Base-by-base conservation (phyloP, 1,140 invertebrate genomes). In the Oreohelix idahoensis region DNA sequence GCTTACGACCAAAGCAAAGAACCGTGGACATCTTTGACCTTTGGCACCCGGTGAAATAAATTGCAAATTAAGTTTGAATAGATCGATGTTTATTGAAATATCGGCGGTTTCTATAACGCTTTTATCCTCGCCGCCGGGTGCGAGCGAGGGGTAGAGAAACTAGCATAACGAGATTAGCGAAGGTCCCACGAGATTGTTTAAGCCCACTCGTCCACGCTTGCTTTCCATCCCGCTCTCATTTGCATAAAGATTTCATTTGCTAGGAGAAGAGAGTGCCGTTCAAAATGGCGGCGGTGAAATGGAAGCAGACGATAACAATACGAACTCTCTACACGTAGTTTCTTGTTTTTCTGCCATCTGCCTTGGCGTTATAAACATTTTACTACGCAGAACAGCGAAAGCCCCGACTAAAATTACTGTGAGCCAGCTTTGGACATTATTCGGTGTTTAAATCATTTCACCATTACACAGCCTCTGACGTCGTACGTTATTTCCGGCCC, bases 161-260 rank as follows among this genome's bases (percentile, higher is more conserved):
- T 51, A 11, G 10, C 36, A 45, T 76, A 76, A 76, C 74, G 45
- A 76, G 74, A 76, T 76, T 76, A 76, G 45, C 23, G 74, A 49
- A 51, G 45, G 74, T 1, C n/a, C 49, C 29, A 26, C 29, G 45
- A 11, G 32, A 51, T 45, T 76, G 42, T 51, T 76, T 76, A 45
- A 76, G 42, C 74, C 74, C 45, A 51, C 45, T 49, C 63, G 63
- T 66, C 63, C 29, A 66, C n/a, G 63, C 2, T 66, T 23, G 74
- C 45, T 51, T 29, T 49, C 74, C 42, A 49, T 23, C 5, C 42
- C 29, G 39, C 49, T n/a, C 42, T 76, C 74, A 76, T 76, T 76
- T 76, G 74, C 74, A 76, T 76, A 76, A 76, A 76, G 74, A 76
- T 76, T 76, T 45, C 74, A 76, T 76, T 76, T 76, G 74, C 38